Percentiles rank a stretch among this genome's conserved stretches.
These are phyloP conservation scores for Phocoena sinus DNA, from an alignment of 2,113 vertebrate genomes.

Conservation along the genomic window DNA sequence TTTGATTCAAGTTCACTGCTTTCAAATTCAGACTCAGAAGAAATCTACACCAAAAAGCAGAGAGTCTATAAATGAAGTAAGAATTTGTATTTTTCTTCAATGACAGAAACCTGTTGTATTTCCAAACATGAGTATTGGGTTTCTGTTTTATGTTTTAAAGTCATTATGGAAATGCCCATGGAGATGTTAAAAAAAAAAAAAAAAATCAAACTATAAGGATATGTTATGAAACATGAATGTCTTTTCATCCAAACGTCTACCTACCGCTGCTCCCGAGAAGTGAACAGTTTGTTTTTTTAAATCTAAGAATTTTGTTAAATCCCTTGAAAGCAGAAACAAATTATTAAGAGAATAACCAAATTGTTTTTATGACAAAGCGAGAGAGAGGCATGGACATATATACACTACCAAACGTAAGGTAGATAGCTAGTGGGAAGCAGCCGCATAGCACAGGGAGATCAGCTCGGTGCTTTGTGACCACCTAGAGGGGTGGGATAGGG, in stretches of 20 bases:
- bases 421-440: too few species aligned
- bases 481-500: too few species aligned
- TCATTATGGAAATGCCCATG: background rate
- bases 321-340: constrained; percentile 8
- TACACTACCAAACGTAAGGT: too few species aligned
- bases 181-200: background rate
- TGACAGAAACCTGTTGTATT: background rate
- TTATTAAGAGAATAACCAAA: background rate
- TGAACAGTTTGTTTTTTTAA: background rate
- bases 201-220: background rate
- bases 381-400: too few species aligned
- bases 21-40: background rate
- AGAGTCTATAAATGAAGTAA: background rate
- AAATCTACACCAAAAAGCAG: background rate
- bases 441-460: too few species aligned
- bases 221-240: background rate
- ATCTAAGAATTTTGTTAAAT: background rate
- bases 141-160: background rate
- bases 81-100: background rate
- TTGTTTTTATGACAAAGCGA: background rate
- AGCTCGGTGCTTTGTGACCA: too few species aligned
- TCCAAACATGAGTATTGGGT: background rate
- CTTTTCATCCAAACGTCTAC: background rate
- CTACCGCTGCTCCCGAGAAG: background rate
- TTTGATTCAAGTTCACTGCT: background rate